phyloP scores from a whole-genome alignment of 2,113 vertebrate genomes.

The Rhynchomys soricoides region DNA sequence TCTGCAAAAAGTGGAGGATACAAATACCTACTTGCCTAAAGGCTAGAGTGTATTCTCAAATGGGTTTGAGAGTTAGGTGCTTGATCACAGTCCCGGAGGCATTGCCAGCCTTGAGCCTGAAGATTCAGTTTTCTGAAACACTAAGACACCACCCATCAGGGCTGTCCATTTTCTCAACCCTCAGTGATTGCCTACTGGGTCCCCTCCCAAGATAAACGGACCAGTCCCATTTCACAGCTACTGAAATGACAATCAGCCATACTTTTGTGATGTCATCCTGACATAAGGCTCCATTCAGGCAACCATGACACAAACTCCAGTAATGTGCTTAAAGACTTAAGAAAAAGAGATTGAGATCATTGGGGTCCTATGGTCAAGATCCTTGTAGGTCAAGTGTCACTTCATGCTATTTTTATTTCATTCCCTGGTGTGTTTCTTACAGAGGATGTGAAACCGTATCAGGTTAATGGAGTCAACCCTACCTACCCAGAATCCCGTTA shows the following conservation, averaged over 20 bases:
- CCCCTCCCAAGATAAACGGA: slow-evolving; percentile 12
- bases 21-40: background rate
- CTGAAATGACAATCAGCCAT: slow-evolving; percentile 42
- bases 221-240: slow-evolving; percentile 34
- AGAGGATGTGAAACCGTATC: slow-evolving; percentile 96
- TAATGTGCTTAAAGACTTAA: background rate
- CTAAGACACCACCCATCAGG: background rate
- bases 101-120: background rate
- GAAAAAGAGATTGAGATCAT: slow-evolving; percentile 33
- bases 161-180: background rate
- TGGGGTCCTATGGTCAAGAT: background rate
- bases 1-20: background rate
- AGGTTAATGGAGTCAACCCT: slow-evolving; percentile 92
- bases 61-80: background rate
- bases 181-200: background rate
- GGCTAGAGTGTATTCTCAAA: background rate
- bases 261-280: slow-evolving; percentile 52
- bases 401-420: slow-evolving; percentile 41
- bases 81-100: background rate
- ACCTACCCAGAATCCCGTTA: slow-evolving; percentile 96
- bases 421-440: slow-evolving; percentile 83
- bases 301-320: slow-evolving; percentile 2
- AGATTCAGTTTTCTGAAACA: background rate
- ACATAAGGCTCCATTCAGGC: slow-evolving; percentile 7
- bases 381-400: background rate